These are phyloP conservation scores for Anneissia japonica DNA, from an alignment of 35 echinoderm and acorn worm species.

Conservation along the genomic window DNA sequence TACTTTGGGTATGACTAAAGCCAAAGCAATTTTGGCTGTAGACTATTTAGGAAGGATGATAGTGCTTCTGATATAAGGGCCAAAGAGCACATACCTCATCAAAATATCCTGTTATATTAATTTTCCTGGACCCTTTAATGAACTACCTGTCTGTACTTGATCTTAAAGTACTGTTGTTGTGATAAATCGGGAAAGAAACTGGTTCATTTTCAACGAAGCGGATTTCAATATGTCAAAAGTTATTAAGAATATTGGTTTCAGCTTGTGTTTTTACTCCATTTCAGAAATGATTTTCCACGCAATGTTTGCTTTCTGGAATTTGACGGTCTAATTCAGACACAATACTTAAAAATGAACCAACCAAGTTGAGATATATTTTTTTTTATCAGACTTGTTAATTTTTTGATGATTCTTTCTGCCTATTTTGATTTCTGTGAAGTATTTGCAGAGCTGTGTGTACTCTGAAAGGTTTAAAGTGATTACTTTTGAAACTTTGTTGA, in stretches of 20 bases:
- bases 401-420: no score
- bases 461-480: no score
- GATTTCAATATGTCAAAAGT: neutral
- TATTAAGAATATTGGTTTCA: neutral
- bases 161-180: neutral
- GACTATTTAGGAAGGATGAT: neutral
- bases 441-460: no score
- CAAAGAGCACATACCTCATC: neutral
- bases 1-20: neutral
- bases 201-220: neutral
- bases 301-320: no score
- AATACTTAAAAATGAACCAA: no score
- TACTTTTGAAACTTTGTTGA: no score
- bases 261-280: no score
- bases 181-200: neutral
- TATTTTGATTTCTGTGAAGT: no score
- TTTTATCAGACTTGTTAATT: no score
- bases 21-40: neutral
- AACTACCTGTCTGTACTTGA: neutral
- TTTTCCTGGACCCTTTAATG: neutral
- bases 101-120: neutral
- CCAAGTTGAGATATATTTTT: no score
- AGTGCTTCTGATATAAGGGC: neutral
- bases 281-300: no score
- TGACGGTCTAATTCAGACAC: no score